Percentiles rank a stretch among this genome's conserved stretches.
These are phyloP conservation scores for Cygnus olor DNA, from an alignment of 2,797 vertebrate species.

Conservation along the genomic window DNA sequence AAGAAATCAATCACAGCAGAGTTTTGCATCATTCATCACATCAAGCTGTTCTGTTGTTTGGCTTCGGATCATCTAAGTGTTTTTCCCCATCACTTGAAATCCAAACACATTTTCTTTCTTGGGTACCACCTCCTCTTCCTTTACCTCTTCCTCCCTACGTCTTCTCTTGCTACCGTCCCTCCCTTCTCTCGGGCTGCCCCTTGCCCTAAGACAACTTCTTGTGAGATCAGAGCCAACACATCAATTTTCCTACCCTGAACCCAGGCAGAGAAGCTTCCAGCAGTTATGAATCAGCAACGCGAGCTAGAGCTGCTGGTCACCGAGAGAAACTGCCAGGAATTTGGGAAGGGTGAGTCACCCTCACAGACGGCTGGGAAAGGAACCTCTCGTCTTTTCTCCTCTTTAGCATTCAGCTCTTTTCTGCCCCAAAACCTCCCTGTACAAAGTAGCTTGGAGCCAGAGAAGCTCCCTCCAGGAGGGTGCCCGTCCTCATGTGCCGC, in stretches of 20 bases:
- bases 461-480: neutral
- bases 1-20: neutral
- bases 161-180: neutral
- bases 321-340: neutral
- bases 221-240: neutral
- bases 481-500: neutral
- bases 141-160: neutral
- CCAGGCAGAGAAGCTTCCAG: slow-evolving; percentile 17
- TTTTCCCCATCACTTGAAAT: neutral
- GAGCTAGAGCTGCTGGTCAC: slow-evolving; percentile 10
- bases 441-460: neutral
- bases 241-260: neutral
- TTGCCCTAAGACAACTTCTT: neutral
- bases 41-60: neutral
- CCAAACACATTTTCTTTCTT: accelerated
- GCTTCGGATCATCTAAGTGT: neutral
- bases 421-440: neutral
- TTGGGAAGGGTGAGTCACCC: slow-evolving; percentile 16
- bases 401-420: neutral
- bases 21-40: neutral
- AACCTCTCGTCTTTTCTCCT: neutral
- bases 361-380: neutral
- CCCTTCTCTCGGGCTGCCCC: neutral
- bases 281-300: slow-evolving; percentile 35
- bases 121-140: neutral